Evolutionary conservation across 2,797 vertebrate genomes (phyloP).

Genomic region (Arctocebus calabarensis): DNA sequence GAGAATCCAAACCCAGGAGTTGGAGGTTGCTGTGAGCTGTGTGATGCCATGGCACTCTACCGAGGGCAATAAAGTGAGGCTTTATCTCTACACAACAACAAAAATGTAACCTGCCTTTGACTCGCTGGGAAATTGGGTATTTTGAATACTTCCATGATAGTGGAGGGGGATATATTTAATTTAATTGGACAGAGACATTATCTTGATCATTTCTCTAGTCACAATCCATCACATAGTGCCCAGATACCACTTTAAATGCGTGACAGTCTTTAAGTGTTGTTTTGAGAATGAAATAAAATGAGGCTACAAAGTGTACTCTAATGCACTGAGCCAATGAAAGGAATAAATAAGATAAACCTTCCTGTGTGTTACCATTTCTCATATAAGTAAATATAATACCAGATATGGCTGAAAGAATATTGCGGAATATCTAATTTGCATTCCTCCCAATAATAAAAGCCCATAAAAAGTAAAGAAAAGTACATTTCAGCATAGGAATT

Average conservation of each 20-base stretch:
- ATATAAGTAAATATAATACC: background rate
- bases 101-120: background rate
- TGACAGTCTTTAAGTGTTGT: background rate
- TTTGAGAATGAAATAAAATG: background rate
- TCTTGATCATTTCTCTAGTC: background rate
- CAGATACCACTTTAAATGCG: background rate
- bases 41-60: too few relatives aligned
- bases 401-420: background rate
- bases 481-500: background rate
- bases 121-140: background rate
- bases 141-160: background rate
- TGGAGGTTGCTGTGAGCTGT: too few relatives aligned
- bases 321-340: background rate
- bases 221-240: background rate
- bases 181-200: background rate
- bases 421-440: background rate
- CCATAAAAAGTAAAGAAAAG: background rate
- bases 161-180: background rate
- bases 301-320: background rate
- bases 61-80: too few relatives aligned
- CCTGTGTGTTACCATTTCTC: background rate
- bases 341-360: background rate
- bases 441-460: background rate
- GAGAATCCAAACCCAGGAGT: too few relatives aligned
- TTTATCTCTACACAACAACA: too few relatives aligned